phyloP scores from a whole-genome alignment of 1,140 invertebrate species.

The Metaphire vulgaris region DNA sequence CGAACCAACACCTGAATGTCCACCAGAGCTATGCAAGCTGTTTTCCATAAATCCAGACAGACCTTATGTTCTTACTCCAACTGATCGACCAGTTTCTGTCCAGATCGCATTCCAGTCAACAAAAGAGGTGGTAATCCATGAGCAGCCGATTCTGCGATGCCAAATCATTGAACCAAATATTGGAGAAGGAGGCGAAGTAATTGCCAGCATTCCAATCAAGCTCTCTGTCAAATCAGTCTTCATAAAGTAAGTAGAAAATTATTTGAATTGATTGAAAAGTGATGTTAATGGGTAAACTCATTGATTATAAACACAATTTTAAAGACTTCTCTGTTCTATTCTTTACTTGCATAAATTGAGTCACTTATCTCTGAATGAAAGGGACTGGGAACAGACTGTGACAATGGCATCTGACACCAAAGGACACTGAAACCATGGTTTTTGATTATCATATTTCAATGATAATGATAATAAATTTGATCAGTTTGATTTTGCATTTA shows the following conservation, averaged over 20 bases:
- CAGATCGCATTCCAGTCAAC: slow-evolving; percentile 47
- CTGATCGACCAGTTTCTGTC: slow-evolving; percentile 44
- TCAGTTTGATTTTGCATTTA: too few species aligned
- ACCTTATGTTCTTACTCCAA: slow-evolving; percentile 40
- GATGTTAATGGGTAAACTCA: too few species aligned
- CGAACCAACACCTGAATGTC: slow-evolving; percentile 40
- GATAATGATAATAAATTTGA: too few species aligned
- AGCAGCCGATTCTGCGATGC: slow-evolving; percentile 48
- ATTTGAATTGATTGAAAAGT: too few species aligned
- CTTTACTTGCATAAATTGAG: too few species aligned
- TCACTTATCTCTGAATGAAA: too few species aligned
- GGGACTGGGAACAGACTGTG: too few species aligned
- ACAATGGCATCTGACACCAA: too few species aligned
- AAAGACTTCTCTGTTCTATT: too few species aligned
- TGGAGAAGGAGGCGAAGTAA: slow-evolving; percentile 45
- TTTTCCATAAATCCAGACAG: slow-evolving; percentile 45
- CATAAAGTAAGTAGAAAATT: slow-evolving; percentile 44
- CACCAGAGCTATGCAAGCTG: slow-evolving; percentile 38
- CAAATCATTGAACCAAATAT: slow-evolving; percentile 50
- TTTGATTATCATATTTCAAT: too few species aligned
- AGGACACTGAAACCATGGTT: too few species aligned
- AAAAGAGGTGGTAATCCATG: slow-evolving; percentile 45
- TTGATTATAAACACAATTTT: too few species aligned
- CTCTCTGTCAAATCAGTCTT: slow-evolving; percentile 49
- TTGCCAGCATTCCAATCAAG: slow-evolving; percentile 52